Evolutionary conservation across 2,797 vertebrate species (phyloP).

Genomic region (Melanotaenia nigrans): DNA sequence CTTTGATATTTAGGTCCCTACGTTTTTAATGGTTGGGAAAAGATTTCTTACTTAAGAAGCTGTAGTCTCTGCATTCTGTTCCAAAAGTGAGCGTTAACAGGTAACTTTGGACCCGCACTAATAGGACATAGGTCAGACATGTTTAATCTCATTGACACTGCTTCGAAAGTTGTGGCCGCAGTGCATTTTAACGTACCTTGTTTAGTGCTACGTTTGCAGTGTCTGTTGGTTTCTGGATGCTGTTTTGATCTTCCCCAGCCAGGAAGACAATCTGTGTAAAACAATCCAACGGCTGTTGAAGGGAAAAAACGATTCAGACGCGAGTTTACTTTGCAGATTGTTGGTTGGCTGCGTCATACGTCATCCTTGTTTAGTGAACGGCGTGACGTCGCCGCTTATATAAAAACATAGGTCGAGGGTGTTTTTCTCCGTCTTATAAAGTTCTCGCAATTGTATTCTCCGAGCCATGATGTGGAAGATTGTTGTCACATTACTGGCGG

Average conservation of each 20-base stretch:
- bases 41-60: slow-evolving; percentile 54
- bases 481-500: neutral
- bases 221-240: neutral
- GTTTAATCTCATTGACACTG: neutral
- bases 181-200: slow-evolving; percentile 22
- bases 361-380: neutral
- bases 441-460: rapidly evolving
- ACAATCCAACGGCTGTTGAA: neutral
- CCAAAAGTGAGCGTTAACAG: neutral
- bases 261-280: neutral
- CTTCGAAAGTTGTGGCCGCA: neutral
- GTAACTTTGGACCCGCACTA: neutral
- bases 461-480: slow-evolving; percentile 7
- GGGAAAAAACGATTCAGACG: neutral
- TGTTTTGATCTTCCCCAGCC: neutral
- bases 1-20: neutral
- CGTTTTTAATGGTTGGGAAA: neutral
- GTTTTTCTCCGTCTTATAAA: neutral
- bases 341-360: slow-evolving; percentile 28
- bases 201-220: neutral
- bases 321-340: too few relatives aligned
- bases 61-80: slow-evolving; percentile 60
- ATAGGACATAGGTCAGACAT: slow-evolving; percentile 13
- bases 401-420: neutral
- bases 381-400: neutral